phyloP scores from a whole-genome alignment of 92 coral and sea anemone genomes.

The Palythoa grandis region DNA sequence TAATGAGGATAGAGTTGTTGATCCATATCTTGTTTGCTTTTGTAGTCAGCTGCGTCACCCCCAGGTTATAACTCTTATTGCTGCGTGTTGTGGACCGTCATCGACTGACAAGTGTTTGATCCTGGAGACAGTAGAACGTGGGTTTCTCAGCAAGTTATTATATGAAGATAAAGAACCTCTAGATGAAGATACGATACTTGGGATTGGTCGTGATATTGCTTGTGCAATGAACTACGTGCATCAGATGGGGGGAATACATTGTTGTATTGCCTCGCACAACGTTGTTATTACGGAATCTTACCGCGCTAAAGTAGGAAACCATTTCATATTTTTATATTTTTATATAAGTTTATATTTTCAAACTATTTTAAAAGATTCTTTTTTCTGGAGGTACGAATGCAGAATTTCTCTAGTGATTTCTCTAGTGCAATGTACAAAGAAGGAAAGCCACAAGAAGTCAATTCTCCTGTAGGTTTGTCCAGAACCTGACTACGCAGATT shows the following conservation, averaged over 20 bases:
- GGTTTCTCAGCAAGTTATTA: conserved; percentile 63
- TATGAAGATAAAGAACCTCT: conserved; percentile 67
- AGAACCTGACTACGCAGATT: no score
- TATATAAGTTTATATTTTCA: no score
- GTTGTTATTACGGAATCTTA: conserved; percentile 74
- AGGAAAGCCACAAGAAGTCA: no score
- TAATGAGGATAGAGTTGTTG: no score
- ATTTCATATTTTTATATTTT: neutral
- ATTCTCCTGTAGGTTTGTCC: no score
- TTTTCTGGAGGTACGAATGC: neutral
- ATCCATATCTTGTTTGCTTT: neutral
- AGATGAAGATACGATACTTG: conserved; percentile 76
- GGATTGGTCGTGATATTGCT: conserved; percentile 78
- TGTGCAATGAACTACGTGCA: conserved; percentile 91
- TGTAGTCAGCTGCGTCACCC: conserved; percentile 88
- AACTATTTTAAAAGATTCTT: neutral
- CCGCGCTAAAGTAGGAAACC: conserved; percentile 78
- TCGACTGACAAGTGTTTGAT: conserved; percentile 67
- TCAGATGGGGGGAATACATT: conserved; percentile 84
- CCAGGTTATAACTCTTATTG: conserved; percentile 76
- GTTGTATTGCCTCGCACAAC: conserved; percentile 85
- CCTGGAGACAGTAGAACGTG: conserved; percentile 74
- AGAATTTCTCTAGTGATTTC: no score
- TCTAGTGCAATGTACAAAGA: no score
- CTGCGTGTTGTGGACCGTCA: conserved; percentile 72